Percentiles rank a stretch among this genome's conserved stretches.
Evolutionary conservation across 1,140 invertebrate species (phyloP).

Genomic region (Heliconius eleuchia): DNA sequence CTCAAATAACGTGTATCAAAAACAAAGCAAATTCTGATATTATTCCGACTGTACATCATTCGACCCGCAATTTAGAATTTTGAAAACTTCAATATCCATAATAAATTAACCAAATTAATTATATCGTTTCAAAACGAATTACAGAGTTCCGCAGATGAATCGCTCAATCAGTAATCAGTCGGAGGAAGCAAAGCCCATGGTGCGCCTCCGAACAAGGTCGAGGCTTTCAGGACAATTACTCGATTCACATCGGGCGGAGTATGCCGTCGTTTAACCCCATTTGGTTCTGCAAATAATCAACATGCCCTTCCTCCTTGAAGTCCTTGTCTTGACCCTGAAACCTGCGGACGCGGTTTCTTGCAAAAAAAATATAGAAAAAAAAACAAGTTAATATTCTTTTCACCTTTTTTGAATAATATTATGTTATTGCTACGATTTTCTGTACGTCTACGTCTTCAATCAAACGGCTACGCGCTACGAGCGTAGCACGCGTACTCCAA

Average conservation of each 20-base stretch:
- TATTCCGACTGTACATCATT: neutral
- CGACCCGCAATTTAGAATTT: neutral
- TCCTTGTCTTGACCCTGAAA: conserved; percentile 72
- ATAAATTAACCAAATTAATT: neutral
- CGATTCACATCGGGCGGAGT: conserved; percentile 47
- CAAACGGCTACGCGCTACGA: conserved; percentile 37
- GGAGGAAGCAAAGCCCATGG: conserved; percentile 51
- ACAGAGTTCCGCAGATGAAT: conserved; percentile 15
- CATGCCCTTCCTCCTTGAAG: conserved; percentile 45
- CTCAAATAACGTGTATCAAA: neutral
- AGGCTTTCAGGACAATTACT: conserved; percentile 60
- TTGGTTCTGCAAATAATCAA: conserved; percentile 45
- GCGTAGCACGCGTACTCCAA: conserved; percentile 43
- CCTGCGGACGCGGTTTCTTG: conserved; percentile 19
- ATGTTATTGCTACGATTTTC: neutral
- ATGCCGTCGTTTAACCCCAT: conserved; percentile 26
- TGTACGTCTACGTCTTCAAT: neutral
- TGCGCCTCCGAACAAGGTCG: conserved; percentile 58
- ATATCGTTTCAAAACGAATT: conserved; percentile 18
- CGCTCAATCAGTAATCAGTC: conserved; percentile 32
- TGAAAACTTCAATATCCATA: neutral
- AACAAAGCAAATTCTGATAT: neutral
- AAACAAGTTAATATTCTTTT: neutral
- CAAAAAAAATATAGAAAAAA: neutral
- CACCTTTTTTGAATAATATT: neutral